Base-by-base conservation (phyloP, 2,797 vertebrate species). In the Pangasius macronema region DNA sequence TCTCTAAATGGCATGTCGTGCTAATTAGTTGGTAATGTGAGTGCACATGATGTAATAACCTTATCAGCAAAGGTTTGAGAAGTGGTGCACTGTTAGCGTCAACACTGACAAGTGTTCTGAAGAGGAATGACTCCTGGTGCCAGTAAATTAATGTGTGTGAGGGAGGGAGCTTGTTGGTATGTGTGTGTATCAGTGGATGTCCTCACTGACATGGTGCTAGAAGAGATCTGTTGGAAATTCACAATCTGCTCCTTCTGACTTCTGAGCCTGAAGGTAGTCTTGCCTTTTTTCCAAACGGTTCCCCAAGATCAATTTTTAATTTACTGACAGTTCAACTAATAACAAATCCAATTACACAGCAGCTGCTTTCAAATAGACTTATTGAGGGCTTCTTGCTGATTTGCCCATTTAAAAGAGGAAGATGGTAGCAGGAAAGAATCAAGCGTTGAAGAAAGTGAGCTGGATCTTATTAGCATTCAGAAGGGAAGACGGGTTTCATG, bases 341-440 rank as follows among this genome's bases (percentile, higher is more conserved):
- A 96, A 95, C 91, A 93, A 94, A 94, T 91, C 93, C 94, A 96
- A 96, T 96, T 96, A 96, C 94, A 96, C 95, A 96, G 94, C 93
- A 94, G 91, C 93, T 94, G 95, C 93, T 91, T 95, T 92, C 93
- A 95, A 95, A 95, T 95, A 95, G 93, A 95, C 93, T 94, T 91
- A 87, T 89, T 89, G 87, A 67, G 84, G 86, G 87, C 84, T 88
- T 88, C 76, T 86, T 79, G 85, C 80, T 87, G 65, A 86, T 91
- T 89, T 87, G 84, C 65, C 57, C 55, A 9, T 91, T 87, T 91
- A 70, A 83, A 68, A 85, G 87, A 88, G 46, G 86, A 88, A 59
- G 79, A 83, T 75, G 76, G 84, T 33, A 70, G 30, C 46, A 67
- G 75, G 77, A 86, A 83, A 86, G 39, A 87, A 42, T 82, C 42